Percentiles rank a stretch among this genome's conserved stretches.
Conservation (phyloP, 92 coral and sea anemone species). For the Phenganax stokvisi region DNA sequence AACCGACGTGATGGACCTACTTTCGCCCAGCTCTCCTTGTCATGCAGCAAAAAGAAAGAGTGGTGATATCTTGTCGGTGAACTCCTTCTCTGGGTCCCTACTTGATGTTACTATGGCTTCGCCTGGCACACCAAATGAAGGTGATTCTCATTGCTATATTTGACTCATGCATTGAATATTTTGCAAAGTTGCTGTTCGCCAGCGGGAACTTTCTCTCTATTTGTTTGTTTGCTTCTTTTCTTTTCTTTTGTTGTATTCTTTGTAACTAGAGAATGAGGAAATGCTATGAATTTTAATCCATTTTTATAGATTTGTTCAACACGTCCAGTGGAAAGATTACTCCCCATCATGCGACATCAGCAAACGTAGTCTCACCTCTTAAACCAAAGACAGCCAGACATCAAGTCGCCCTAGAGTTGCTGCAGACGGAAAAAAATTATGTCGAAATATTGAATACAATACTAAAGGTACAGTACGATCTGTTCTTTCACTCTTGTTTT, state of each 20-base stretch:
- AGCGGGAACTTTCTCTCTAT: too few species aligned
- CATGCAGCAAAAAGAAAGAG: slow-evolving; percentile 74
- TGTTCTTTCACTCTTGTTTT: neutral
- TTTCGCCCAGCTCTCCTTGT: slow-evolving; percentile 89
- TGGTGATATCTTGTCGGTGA: slow-evolving; percentile 72
- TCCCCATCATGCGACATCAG: slow-evolving; percentile 51
- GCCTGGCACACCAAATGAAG: slow-evolving; percentile 73
- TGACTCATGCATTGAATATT: neutral
- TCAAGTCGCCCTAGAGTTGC: slow-evolving; percentile 86
- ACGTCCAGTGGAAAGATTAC: slow-evolving; percentile 76
- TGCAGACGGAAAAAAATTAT: slow-evolving; percentile 92
- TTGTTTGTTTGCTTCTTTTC: too few species aligned
- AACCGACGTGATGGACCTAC: slow-evolving; percentile 85
- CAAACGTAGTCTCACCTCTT: slow-evolving; percentile 51
- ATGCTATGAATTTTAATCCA: too few species aligned
- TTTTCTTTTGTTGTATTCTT: too few species aligned
- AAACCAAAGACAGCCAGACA: slow-evolving; percentile 89
- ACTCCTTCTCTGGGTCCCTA: slow-evolving; percentile 63
- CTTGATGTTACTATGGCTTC: slow-evolving; percentile 77
- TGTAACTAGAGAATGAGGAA: too few species aligned
- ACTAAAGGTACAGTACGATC: slow-evolving; percentile 60
- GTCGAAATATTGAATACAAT: slow-evolving; percentile 82
- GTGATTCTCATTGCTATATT: neutral
- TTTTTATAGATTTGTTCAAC: slow-evolving; percentile 17
- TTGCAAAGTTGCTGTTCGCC: too few species aligned